Percentiles rank a stretch among this genome's conserved stretches.
Evolutionary conservation across 2,797 vertebrate genomes (phyloP).

Genomic region (Borostomias antarcticus): DNA sequence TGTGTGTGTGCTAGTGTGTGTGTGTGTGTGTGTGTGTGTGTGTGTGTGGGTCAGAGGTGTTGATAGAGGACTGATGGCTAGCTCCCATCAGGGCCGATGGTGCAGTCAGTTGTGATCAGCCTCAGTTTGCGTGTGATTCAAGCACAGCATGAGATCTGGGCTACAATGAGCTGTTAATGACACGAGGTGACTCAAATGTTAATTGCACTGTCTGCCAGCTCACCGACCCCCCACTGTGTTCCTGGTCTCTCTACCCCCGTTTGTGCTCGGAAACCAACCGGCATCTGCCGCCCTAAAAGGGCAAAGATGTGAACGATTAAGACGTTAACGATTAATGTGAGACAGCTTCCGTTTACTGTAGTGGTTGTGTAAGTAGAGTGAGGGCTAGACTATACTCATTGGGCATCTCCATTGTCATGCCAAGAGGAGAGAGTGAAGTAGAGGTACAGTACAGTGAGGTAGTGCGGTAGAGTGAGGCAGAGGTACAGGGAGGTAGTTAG

Average conservation of each 20-base stretch:
- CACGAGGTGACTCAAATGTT: constrained; percentile 80
- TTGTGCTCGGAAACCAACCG: constrained; percentile 20
- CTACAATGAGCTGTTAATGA: constrained; percentile 58
- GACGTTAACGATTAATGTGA: too few species aligned
- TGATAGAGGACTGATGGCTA: background rate
- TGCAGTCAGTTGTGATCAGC: constrained; percentile 51
- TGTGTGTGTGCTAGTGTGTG: background rate
- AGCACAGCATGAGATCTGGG: constrained; percentile 48
- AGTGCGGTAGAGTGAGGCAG: too few species aligned
- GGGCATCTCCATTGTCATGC: background rate
- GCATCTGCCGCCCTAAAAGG: constrained; percentile 38
- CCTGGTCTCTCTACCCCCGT: background rate
- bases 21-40: background rate
- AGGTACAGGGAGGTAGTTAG: too few species aligned
- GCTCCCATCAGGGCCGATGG: constrained; percentile 10
- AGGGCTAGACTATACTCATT: too few species aligned
- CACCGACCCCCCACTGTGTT: background rate
- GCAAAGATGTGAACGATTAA: constrained; percentile 27
- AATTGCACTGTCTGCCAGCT: constrained; percentile 62
- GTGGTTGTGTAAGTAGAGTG: too few species aligned
- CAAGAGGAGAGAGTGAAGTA: background rate
- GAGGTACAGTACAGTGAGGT: too few species aligned
- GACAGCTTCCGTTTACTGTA: background rate
- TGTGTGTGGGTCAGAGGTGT: background rate
- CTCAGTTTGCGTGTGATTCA: constrained; percentile 30